Base-by-base conservation (phyloP, 1,140 invertebrate species). In the Plectrocnemia conspersa region DNA sequence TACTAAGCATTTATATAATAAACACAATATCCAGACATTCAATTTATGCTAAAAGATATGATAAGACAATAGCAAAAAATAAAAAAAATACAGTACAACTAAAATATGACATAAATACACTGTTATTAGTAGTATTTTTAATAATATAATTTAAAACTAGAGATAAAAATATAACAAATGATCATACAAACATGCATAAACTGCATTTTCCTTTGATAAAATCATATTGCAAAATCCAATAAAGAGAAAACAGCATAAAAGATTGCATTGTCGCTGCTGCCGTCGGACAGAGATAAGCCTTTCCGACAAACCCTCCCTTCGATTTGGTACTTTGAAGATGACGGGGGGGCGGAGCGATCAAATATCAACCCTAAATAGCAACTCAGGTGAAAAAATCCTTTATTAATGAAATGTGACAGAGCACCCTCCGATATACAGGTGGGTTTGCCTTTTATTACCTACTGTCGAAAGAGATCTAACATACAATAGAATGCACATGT, bases 341-440 rank as follows among this genome's bases (percentile, higher is more conserved):
- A 13, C 38, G 32, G 11, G 27, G 42, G 58, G 38, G 36, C 38
- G 42, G 58, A 35, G 36, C 38, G 50, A 60, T 60, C 48, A 60
- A 52, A 55, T 57, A 56, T 61, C 55, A 61, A 41, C 59, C 59
- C 55, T 36, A 53, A 25, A 50, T 15, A 54, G 22, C 52, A 52
- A 61, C 47, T 61, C 59, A 61, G 59, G 59, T 61, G 59, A 58
- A 61, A 54, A 54, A 58, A 61, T 54, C 55, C 38, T 54, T 61
- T 61, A 61, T 61, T 61, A 61, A 61, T 60, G 58, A 60, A 60
- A 47, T 56, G 13, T 22, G 47, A 60, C 44, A 47, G 16, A 55
- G 35, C 13, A 45, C 53, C 42, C 44, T 47, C 40, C 42, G 27
- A 10, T 18, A 10, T 38, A 38, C 16, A 15, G n/a, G n/a, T n/a